Base-by-base conservation (phyloP, 1,140 invertebrate species). In the Temnothorax longispinosus region DNA sequence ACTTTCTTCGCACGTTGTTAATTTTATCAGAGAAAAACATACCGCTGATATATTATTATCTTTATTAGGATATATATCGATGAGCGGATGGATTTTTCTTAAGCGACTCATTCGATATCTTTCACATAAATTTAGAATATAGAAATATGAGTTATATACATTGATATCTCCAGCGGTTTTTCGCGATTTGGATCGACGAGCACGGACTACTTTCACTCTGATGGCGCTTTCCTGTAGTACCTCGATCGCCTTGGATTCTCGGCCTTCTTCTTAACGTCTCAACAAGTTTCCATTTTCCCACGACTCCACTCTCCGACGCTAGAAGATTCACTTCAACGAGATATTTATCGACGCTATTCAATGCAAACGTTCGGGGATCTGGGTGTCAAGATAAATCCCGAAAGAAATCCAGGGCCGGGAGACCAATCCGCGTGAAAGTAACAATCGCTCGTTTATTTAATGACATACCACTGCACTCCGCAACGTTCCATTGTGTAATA, bases 191-290 rank as follows among this genome's bases (percentile, higher is more conserved):
- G 84, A 91, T 92, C 86, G 86, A 82, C 38, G 85, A 89, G 69
- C 89, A 90, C 81, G 86, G 47, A 65, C 62, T 84, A 91, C 92
- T 93, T 93, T 93, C 91, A 92, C 92, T 92, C 74, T 69, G 87
- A 91, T 84, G 86, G 86, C 71, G 88, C 92, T 93, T 93, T 93
- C 91, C 82, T 86, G 80, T 65, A 50, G 87, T 35, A 80, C 21
- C 76, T 90, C 76, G 87, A 89, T 89, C 75, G 41, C 80, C 87
- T 90, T 89, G 85, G 60, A 85, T 90, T 85, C 88, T 85, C 88
- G 60, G 74, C 72, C 78, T 86, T 72, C 65, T 52, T 67, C 58
- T 85, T 82, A 21, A 27, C 85, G 50, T 90, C 78, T 72, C 62
- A 56, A 38, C 65, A 47, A 69, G 47, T 56, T 15, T 56, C n/a